Conservation (phyloP, 2,113 vertebrate species). For the Tenrec ecaudatus region DNA sequence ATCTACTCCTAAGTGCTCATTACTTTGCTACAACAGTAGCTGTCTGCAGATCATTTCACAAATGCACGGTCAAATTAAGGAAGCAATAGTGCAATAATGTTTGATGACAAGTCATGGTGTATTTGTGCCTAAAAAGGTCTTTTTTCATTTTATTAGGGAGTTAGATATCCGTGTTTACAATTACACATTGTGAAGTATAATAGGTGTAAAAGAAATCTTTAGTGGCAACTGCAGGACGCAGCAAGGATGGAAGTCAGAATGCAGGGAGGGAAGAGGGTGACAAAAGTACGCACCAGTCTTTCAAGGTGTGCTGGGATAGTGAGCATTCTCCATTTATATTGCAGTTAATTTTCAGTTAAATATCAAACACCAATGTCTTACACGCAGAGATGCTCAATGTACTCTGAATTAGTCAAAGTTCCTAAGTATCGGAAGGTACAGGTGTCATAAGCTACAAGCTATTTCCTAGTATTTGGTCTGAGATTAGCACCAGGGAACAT, state of each 20-base stretch:
- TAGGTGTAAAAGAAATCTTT: neutral
- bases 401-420: neutral
- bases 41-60: too few relatives aligned
- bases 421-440: conserved; percentile 39
- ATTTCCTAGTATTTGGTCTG: neutral
- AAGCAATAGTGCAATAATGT: too few relatives aligned
- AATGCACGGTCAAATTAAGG: too few relatives aligned
- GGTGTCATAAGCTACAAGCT: neutral
- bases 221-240: conserved; percentile 27
- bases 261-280: neutral
- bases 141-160: too few relatives aligned
- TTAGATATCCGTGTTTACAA: too few relatives aligned
- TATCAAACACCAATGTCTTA: conserved; percentile 4
- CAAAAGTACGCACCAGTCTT: neutral
- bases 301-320: neutral
- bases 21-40: too few relatives aligned
- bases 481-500: conserved; percentile 3
- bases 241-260: conserved; percentile 6
- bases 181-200: too few relatives aligned
- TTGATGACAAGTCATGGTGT: too few relatives aligned
- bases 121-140: too few relatives aligned
- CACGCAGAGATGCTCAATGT: neutral
- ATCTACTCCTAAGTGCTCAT: too few relatives aligned
- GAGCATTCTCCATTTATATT: conserved; percentile 5
- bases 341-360: conserved; percentile 6